Percentiles rank a stretch among this genome's conserved stretches.
phyloP scores from a whole-genome alignment of 2,888 invertebrate species.

The Noctua fimbriata region DNA sequence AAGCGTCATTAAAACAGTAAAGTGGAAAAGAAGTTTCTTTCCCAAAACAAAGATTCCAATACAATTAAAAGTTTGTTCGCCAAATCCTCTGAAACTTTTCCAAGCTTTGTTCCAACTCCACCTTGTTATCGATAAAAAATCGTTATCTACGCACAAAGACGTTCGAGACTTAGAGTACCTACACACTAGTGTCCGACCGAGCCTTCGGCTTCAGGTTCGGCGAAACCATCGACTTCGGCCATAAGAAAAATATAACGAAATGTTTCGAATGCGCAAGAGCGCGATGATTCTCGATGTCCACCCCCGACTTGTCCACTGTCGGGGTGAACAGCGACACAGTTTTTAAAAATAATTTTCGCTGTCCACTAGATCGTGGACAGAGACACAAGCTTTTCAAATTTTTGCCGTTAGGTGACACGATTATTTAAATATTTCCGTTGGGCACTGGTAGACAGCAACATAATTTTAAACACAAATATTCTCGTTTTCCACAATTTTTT shows the following conservation, averaged over 20 bases:
- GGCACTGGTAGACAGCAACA: too few species aligned
- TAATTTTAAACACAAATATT: too few species aligned
- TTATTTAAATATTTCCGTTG: too few species aligned
- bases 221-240: not conserved
- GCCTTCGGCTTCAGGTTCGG: not conserved
- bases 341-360: too few species aligned
- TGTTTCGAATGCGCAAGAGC: not conserved
- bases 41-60: conserved; percentile 17
- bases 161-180: conserved; percentile 22
- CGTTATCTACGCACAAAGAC: conserved; percentile 43
- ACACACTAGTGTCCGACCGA: not conserved
- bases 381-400: too few species aligned
- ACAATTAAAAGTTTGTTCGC: conserved; percentile 47
- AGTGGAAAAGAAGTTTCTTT: conserved; percentile 13
- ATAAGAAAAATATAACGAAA: not conserved
- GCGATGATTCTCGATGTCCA: too few species aligned
- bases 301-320: too few species aligned
- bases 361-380: too few species aligned
- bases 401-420: too few species aligned
- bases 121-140: conserved; percentile 59
- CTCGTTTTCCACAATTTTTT: too few species aligned
- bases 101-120: conserved; percentile 13
- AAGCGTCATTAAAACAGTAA: conserved; percentile 5
- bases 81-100: conserved; percentile 39
- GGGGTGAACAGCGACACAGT: too few species aligned